Base-by-base conservation (phyloP, 2,113 vertebrate species). In the Percopsis transmontana region DNA sequence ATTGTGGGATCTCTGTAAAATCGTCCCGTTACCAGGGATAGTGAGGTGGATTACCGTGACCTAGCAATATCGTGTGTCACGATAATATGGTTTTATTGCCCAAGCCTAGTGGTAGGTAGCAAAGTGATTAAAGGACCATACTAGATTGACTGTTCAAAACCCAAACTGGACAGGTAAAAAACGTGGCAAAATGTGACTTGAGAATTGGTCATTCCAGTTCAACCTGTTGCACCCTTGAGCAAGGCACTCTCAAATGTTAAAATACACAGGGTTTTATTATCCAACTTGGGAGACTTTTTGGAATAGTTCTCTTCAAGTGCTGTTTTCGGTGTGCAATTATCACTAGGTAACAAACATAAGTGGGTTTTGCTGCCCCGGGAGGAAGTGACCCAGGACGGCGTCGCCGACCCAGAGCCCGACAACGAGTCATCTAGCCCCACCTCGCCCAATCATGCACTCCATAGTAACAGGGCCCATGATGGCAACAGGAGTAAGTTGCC, bases 361-460 rank as follows among this genome's bases (percentile, higher is more conserved):
- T 97, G 96, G 95, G 92, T 96, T 61, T 95, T 94, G 7, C 91
- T 97, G 68, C 91, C 93, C 60, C 88, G 96, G 88, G 94, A 96
- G 33, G 93, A 94, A 16, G 73, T 84, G 42, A 91, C 91, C 75
- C 81, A 87, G 72, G 94, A 94, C 20, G 90, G 88, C 18, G 61
- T 91, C 80, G 77, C 93, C 92, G 91, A 88, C 54, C 74, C 83
- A 50, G 92, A 92, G 47, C 87, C 91, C 64, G 85, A 79, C 80
- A 65, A 90, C 55, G 82, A 82, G 63, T 69, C 80, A 0, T 54
- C 84, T n/a, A 77, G 85, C 64, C 76, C 80, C 67, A 58, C 85
- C 74, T 93, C 94, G 86, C 64, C 92, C 71, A 92, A 68, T 83
- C 93, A 92, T 76, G 76, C 89, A 59, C 82, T 84, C 48, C 87